Conservation (phyloP, 2,888 invertebrate species). For the Iphiclides podalirius region DNA sequence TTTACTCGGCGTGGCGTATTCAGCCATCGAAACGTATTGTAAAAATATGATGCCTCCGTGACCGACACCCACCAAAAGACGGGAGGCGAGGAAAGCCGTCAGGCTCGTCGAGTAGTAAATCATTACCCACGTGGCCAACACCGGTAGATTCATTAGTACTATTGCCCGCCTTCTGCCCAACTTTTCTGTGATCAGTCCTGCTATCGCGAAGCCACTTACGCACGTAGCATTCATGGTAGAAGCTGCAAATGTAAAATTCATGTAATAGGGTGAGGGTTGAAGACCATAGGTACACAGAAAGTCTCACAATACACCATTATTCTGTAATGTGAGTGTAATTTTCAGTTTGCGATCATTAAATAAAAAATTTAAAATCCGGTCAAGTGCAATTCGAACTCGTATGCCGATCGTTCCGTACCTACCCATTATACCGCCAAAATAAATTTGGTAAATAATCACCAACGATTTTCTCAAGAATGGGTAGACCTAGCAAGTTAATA, state of each 20-base stretch:
- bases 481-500: too few species aligned
- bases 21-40: slow-evolving; percentile 16
- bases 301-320: too few species aligned
- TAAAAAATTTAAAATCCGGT: too few species aligned
- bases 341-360: too few species aligned
- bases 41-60: slow-evolving; percentile 22
- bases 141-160: slow-evolving; percentile 3
- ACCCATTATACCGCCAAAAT: too few species aligned
- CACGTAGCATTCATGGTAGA: slow-evolving; percentile 28
- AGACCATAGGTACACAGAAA: neutral
- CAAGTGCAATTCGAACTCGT: too few species aligned
- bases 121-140: slow-evolving; percentile 19
- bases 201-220: slow-evolving; percentile 17
- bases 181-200: slow-evolving; percentile 13
- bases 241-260: slow-evolving; percentile 23
- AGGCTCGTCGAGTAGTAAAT: slow-evolving; percentile 8
- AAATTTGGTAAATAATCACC: too few species aligned
- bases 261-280: neutral
- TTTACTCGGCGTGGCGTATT: slow-evolving; percentile 20
- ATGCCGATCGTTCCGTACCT: too few species aligned
- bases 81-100: slow-evolving; percentile 10
- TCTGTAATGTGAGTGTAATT: too few species aligned
- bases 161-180: slow-evolving; percentile 16
- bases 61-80: slow-evolving; percentile 27
- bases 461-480: too few species aligned